Percentiles rank a stretch among this genome's conserved stretches.
Conservation (phyloP, 2,113 vertebrate species). For the Nyctibius bracteatus region DNA sequence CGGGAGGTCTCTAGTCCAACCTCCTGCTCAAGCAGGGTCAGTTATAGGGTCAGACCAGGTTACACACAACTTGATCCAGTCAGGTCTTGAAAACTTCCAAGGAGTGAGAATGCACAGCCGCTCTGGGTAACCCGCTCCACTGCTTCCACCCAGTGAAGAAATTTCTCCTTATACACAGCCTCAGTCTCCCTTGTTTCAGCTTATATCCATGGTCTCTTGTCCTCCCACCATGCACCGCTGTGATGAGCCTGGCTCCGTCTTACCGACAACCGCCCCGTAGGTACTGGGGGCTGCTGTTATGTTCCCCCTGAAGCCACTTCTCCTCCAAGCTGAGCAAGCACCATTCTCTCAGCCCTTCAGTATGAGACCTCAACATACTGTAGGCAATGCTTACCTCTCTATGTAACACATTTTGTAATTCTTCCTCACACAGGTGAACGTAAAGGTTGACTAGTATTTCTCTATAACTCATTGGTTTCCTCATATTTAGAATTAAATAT, state of each 20-base stretch:
- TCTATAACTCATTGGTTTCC: not conserved
- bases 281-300: not conserved
- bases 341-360: not conserved
- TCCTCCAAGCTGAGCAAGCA: not conserved
- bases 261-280: not conserved
- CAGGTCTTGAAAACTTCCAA: not conserved
- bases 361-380: not conserved
- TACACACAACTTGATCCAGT: not conserved
- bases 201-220: not conserved
- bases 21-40: not conserved
- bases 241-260: not conserved
- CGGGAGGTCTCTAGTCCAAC: not conserved
- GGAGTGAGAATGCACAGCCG: not conserved
- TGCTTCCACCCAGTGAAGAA: not conserved
- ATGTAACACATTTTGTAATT: not conserved
- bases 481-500: not conserved
- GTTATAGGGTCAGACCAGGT: not conserved
- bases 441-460: not conserved
- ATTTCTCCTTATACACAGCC: not conserved
- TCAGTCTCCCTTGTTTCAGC: not conserved
- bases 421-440: not conserved
- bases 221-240: not conserved
- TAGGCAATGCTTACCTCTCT: not conserved
- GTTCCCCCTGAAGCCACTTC: rapidly evolving
- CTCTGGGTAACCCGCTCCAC: not conserved